Evolutionary conservation across 1,140 invertebrate genomes (phyloP).

Genomic region (Planococcus citri): DNA sequence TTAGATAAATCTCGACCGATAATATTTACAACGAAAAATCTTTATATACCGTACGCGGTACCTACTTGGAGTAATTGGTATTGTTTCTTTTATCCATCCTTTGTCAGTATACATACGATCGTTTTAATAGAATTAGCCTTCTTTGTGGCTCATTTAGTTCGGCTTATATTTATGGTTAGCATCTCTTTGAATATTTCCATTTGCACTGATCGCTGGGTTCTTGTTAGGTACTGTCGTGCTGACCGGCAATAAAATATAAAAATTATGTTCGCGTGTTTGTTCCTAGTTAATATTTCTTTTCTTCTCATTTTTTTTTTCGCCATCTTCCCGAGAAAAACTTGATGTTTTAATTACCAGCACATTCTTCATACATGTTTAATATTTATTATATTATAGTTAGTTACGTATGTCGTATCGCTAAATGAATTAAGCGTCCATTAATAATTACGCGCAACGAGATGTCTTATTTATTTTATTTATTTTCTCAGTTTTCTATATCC

Average conservation of each 20-base stretch:
- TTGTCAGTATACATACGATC: too few relatives aligned
- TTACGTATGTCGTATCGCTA: not conserved
- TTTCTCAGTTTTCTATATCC: too few relatives aligned
- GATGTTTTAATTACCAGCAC: slow-evolving; percentile 2
- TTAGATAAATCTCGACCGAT: not conserved
- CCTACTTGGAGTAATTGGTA: too few relatives aligned
- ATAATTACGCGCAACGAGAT: not conserved
- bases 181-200: not conserved
- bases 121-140: too few relatives aligned
- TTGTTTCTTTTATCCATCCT: too few relatives aligned
- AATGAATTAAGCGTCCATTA: not conserved
- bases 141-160: too few relatives aligned
- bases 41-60: too few relatives aligned
- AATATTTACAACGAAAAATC: too few relatives aligned
- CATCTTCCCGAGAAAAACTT: not conserved
- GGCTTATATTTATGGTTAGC: too few relatives aligned
- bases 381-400: too few relatives aligned
- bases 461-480: not conserved
- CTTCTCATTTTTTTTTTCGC: not conserved
- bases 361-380: not conserved
- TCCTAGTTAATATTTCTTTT: not conserved
- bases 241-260: not conserved
- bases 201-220: too few relatives aligned
- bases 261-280: not conserved
- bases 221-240: not conserved